Evolutionary conservation across 2,888 invertebrate species (phyloP), one percentile per base, ranked within the genome.

Genomic region (Tenthredo amoena): DNA sequence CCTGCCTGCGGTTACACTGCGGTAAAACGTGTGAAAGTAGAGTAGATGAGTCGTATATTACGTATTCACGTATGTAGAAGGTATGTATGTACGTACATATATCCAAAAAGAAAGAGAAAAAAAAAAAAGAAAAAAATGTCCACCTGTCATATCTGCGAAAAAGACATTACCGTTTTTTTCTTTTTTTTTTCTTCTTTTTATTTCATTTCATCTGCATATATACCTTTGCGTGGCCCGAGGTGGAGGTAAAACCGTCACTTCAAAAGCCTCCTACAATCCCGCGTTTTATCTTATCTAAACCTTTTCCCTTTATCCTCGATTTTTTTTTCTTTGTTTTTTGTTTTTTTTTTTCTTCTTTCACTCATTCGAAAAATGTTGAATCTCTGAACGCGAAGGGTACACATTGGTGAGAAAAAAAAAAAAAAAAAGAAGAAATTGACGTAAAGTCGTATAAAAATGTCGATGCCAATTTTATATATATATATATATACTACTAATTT

Each of bases 221-320:
- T 47, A 47, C 47, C 12, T 47, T 47, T 47, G 6, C 12, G 21
- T 15, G 4, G 12, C 21, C 40, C 18, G n/a, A 18, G n/a, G 7
- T n/a, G 47, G 31, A 76, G 47, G 15, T 18, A 40, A 47, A 76
- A 76, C 76, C 62, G 47, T 76, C 76, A 76, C 43, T 47, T 76
- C 43, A 76, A 76, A 76, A 76, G 76, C 76, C 21, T 15, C 76
- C 21, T 26, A 26, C 26, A 76, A 76, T 76, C 76, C 62, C 26
- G 62, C 12, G 26, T 62, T 62, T 76, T 37, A 76, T 76, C n/a
- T 43, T n/a, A 72, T 40, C 18, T 12, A 31, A 31, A n/a, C 26
- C 47, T 47, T 47, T 47, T 47, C 26, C 76, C 18, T 47, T 26
- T 40, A n/a, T 12, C 21, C 26, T 21, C 6, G 26, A 26, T 26